Percentiles rank a stretch among this genome's conserved stretches.
Conservation (phyloP, 2,113 vertebrate genomes). For the Hystrix cristata region DNA sequence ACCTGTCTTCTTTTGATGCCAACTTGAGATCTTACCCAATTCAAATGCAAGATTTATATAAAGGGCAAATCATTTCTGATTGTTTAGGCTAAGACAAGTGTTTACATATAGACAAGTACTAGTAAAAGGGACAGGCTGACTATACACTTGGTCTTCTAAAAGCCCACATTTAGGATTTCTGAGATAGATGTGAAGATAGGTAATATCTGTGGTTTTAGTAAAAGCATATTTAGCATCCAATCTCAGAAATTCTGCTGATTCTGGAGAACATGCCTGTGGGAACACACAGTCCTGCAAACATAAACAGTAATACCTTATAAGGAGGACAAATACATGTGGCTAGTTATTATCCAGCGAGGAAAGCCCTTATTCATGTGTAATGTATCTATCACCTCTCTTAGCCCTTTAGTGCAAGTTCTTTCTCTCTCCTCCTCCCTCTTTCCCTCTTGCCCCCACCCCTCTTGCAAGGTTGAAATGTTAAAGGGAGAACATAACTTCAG, state of each 20-base stretch:
- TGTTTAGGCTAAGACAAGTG: background rate
- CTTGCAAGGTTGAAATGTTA: background rate
- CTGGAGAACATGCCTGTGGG: background rate
- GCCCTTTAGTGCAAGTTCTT: background rate
- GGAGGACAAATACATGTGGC: background rate
- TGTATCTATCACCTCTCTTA: background rate
- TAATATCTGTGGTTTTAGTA: background rate
- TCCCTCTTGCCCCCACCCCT: no score
- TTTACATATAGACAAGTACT: background rate
- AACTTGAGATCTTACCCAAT: no score
- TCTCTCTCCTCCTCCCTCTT: background rate
- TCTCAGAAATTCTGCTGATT: conserved; percentile 12
- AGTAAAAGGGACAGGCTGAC: background rate
- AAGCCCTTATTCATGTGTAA: background rate
- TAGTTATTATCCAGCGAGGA: background rate
- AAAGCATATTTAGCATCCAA: background rate
- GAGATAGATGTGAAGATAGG: background rate
- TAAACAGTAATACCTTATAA: background rate
- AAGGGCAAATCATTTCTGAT: no score
- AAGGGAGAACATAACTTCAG: background rate
- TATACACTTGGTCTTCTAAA: background rate
- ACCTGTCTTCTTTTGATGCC: no score
- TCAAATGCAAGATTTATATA: no score
- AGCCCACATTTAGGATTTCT: background rate
- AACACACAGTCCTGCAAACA: background rate